Base-by-base conservation (phyloP, 2,797 vertebrate species). In the Pelodytes ibericus region DNA sequence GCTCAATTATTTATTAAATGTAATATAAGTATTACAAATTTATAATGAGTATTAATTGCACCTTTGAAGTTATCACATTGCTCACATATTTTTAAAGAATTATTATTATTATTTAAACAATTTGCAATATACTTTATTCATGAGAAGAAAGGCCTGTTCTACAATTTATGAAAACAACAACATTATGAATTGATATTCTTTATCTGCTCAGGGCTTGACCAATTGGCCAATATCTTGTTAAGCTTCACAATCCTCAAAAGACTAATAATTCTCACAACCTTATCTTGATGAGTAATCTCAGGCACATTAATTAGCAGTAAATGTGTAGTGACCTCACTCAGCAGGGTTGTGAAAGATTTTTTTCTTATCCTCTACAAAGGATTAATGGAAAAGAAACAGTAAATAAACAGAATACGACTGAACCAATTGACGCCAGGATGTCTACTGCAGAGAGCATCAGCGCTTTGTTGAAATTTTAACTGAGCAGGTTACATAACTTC, bases 301-400 rank as follows among this genome's bases (percentile, higher is more conserved):
- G 47, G 33, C 30, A 76, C 67, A 64, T 76, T 71, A 76, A 70
- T 76, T 76, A 76, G 67, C 66, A 64, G 26, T 64, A 70, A 24
- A 53, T 62, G 44, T 31, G n/a, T 10, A 56, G 44, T 69, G 74
- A 76, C 74, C 49, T 76, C 47, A 71, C 74, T 56, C 59, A 44
- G 74, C 59, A 57, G 24, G 31, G 59, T 31, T 71, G 47, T 9
- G 11, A 36, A 41, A 62, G 49, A 70, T 61, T 24, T 11, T 11
- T 39, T 49, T 71, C 69, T 69, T 39, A 36, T 13, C 15, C 22
- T 69, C 29, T 41, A 22, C 25, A 70, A 29, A 63, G 57, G 30
- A 69, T 33, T 62, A 56, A 62, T 75, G 29, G 18, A 67, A 74
- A 74, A 44, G 27, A 13, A 68, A 58, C 47, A 49, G 29, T 60